Base-by-base conservation (phyloP, 2,888 invertebrate genomes). In the Plebejus melissa region DNA sequence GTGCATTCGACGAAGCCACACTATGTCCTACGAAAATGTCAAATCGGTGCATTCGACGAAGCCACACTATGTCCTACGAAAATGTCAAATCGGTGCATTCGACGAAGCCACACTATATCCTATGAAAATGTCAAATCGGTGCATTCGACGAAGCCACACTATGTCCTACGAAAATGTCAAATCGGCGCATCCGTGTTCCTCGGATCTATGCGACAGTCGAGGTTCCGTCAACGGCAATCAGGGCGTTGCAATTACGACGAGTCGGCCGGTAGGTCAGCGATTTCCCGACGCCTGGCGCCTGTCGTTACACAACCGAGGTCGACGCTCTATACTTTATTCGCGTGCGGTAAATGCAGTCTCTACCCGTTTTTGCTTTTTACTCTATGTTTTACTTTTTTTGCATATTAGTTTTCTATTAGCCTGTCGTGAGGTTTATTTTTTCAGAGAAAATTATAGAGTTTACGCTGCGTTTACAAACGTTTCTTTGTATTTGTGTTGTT, bases 261-360 rank as follows among this genome's bases (percentile, higher is more conserved):
- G 83, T 88, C 88, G 88, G 89, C 87, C 88, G 91, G 86, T 91
- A 89, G 92, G 92, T 92, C 92, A 91, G 87, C 89, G 90, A 87
- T 88, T 90, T 90, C 38, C 75, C 69, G 69, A 80, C 84, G 88
- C 85, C 87, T 88, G 91, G 93, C 92, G 92, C 93, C 91, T 88
- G 80, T 83, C 82, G 87, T 92, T 91, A 91, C 91, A 93, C 89
- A 91, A 92, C 87, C 87, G 89, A 91, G 93, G 91, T 91, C 91
- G 86, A 87, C 88, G 90, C 88, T 88, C 90, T 84, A 87, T 60
- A 60, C 60, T 60, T 11, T 60, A 60, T 60, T 60, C 60, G 60
- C 60, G 28, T 60, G 60, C 60, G 60, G 28, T 11, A 28, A 60
- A 60, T 28, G 28, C 22, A 60, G 22, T 28, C 60, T 28, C 9